Conservation (phyloP, 1,140 invertebrate genomes). For the Heliconius melpomene region DNA sequence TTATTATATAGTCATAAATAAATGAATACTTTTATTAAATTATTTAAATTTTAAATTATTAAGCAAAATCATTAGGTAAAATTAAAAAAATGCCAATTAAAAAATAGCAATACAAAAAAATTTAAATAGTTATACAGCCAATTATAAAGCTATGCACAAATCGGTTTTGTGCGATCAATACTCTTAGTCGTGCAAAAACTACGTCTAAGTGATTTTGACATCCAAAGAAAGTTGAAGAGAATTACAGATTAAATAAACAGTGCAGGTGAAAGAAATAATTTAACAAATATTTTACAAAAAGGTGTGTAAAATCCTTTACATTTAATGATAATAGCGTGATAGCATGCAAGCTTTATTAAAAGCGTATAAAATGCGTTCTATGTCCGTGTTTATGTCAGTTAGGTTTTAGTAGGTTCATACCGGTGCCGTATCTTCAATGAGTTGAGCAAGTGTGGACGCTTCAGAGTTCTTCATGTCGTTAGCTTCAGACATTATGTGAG, state of each 20-base stretch:
- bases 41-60: too few relatives aligned
- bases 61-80: too few relatives aligned
- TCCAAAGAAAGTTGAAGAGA: background rate
- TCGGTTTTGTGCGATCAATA: slow-evolving; percentile 11
- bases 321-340: slow-evolving; percentile 2
- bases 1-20: too few relatives aligned
- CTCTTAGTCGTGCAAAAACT: slow-evolving; percentile 9
- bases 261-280: background rate
- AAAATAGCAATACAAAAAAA: background rate
- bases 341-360: slow-evolving; percentile 52
- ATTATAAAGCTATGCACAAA: background rate
- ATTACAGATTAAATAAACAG: background rate
- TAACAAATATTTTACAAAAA: background rate
- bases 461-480: slow-evolving; percentile 76
- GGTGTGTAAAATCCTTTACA: background rate
- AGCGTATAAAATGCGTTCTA: slow-evolving; percentile 45
- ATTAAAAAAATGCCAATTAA: background rate
- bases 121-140: slow-evolving; percentile 2
- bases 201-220: background rate
- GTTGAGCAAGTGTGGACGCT: slow-evolving; percentile 61
- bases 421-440: slow-evolving; percentile 73
- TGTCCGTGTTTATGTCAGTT: background rate
- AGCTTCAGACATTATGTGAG: slow-evolving; percentile 86
- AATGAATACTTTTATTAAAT: too few relatives aligned
- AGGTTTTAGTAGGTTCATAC: slow-evolving; percentile 48